Conservation (phyloP, 1,140 invertebrate species). For the Macrostomum lignano region DNA sequence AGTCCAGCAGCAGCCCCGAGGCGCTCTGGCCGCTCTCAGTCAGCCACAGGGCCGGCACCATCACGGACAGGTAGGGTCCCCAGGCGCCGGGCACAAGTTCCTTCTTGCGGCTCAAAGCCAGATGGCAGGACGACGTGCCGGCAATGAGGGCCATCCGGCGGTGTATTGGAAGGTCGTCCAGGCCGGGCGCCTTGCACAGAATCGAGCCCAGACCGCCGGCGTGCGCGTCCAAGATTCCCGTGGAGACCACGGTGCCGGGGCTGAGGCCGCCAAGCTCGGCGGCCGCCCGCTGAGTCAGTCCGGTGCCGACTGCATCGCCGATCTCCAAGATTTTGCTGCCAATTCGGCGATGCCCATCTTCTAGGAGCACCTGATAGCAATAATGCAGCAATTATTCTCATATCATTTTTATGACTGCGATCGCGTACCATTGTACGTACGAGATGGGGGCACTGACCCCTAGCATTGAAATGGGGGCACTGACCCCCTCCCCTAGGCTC, state of each 20-base stretch:
- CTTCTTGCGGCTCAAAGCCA: constrained; percentile 38
- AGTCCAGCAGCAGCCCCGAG: too few species aligned
- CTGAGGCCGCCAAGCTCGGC: constrained; percentile 41
- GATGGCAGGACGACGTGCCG: constrained; percentile 78
- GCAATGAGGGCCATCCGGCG: constrained; percentile 44
- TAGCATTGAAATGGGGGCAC: too few species aligned
- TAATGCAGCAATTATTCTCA: too few species aligned
- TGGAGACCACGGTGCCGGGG: constrained; percentile 44
- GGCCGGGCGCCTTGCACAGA: neutral
- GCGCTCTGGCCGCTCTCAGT: constrained; percentile 56
- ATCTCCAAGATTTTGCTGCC: too few species aligned
- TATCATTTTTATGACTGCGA: too few species aligned
- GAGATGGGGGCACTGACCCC: too few species aligned
- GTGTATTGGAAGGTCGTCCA: constrained; percentile 1
- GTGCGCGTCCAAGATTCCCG: constrained; percentile 74
- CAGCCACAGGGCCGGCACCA: constrained; percentile 54
- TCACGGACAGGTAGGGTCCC: constrained; percentile 69
- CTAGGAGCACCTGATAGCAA: too few species aligned
- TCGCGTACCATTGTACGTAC: too few species aligned
- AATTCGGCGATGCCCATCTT: too few species aligned
- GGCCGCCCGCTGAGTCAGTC: too few species aligned
- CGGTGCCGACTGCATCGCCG: too few species aligned
- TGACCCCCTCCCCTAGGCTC: too few species aligned
- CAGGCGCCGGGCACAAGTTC: constrained; percentile 48
- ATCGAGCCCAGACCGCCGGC: constrained; percentile 49